phyloP scores from a whole-genome alignment of 2,888 invertebrate species.

The Ditula angustiorana region DNA sequence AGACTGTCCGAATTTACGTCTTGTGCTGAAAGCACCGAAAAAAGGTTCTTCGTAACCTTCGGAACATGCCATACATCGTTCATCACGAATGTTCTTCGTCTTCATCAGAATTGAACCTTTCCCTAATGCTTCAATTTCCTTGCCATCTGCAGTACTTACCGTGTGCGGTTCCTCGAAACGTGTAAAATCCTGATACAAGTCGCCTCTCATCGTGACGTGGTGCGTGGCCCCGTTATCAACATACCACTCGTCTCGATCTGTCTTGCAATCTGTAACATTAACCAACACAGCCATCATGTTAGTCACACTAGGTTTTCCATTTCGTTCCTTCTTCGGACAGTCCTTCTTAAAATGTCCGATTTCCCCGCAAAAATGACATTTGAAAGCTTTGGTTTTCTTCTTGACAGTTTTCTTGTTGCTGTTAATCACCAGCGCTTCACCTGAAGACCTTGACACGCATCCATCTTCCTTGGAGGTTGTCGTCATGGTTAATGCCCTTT shows the following conservation, averaged over 20 bases:
- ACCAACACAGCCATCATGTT: conserved; percentile 1
- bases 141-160: neutral
- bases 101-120: neutral
- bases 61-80: neutral
- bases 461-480: neutral
- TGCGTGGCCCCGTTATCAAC: neutral
- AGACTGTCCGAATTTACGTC: neutral
- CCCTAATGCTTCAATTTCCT: neutral
- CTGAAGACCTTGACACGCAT: neutral
- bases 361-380: neutral
- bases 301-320: neutral
- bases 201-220: neutral
- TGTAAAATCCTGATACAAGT: neutral
- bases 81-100: neutral
- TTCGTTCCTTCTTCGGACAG: neutral
- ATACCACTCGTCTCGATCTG: neutral
- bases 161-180: neutral
- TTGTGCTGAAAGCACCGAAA: neutral
- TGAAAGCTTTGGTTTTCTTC: neutral
- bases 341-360: neutral
- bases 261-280: neutral
- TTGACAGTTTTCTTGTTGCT: neutral
- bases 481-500: conserved; percentile 4
- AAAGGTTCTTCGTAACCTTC: neutral
- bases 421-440: neutral